These are phyloP conservation scores for Flabesymbios commensalis DNA, from an alignment of 2,888 invertebrate genomes.

Conservation along the genomic window DNA sequence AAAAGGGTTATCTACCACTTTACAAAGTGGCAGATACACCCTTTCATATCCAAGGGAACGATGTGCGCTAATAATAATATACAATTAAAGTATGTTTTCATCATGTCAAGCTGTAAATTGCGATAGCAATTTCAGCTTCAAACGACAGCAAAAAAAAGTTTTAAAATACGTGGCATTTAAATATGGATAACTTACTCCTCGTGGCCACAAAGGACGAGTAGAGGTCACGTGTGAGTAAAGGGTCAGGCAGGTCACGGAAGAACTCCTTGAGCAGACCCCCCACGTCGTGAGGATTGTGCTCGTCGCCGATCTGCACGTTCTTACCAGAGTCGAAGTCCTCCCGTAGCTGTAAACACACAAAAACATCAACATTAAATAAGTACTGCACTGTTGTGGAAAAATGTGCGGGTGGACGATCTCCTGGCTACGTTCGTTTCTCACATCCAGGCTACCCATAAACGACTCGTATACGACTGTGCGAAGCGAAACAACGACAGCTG, in stretches of 20 bases:
- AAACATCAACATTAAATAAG: neutral
- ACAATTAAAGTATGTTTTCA: no score
- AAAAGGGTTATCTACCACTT: no score
- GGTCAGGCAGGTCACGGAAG: constrained; percentile 89
- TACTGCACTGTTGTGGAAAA: neutral
- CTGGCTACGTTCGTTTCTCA: no score
- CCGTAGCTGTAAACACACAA: constrained; percentile 71
- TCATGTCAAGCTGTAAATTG: no score
- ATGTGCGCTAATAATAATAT: no score
- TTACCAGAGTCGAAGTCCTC: constrained; percentile 85
- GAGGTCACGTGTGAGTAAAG: constrained; percentile 84
- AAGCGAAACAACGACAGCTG: no score
- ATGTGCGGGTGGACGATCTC: neutral
- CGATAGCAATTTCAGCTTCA: no score
- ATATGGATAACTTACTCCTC: constrained; percentile 79
- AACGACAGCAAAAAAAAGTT: neutral
- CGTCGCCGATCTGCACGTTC: constrained; percentile 69
- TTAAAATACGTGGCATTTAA: neutral
- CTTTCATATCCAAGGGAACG: no score
- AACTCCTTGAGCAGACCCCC: constrained; percentile 91
- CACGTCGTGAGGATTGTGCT: constrained; percentile 89
- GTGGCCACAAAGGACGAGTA: constrained; percentile 89
- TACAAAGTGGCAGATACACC: no score
- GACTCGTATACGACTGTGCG: no score
- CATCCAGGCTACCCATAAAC: no score